A percentile compares a stretch with the other conserved stretches of the same genome.
Evolutionary conservation across 2,113 vertebrate genomes (phyloP).

Genomic region (Tychaedon coryphoeus): DNA sequence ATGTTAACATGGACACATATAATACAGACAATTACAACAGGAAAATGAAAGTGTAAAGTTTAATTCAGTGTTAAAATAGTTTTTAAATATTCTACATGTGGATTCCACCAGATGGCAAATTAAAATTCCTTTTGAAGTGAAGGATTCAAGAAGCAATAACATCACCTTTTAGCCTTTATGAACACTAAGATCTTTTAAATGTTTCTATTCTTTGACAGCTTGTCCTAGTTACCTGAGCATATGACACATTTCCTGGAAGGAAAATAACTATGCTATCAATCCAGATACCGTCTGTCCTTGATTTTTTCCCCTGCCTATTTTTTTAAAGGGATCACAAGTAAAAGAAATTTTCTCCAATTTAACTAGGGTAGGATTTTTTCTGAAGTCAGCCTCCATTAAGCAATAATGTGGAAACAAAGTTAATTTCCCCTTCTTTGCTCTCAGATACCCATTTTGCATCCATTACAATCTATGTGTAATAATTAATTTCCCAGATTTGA

Average conservation of each 20-base stretch:
- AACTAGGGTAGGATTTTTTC: neutral
- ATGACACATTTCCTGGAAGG: neutral
- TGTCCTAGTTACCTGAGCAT: constrained; percentile 2
- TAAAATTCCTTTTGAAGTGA: constrained; percentile 3
- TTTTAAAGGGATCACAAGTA: neutral
- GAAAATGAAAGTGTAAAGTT: neutral
- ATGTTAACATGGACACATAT: neutral
- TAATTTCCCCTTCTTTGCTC: neutral
- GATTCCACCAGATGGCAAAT: neutral
- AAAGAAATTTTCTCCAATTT: neutral
- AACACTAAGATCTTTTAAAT: neutral
- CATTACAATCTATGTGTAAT: neutral
- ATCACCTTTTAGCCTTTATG: neutral
- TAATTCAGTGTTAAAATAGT: neutral
- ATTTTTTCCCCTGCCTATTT: neutral
- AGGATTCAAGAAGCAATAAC: neutral
- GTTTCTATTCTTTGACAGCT: neutral
- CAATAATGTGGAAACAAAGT: neutral
- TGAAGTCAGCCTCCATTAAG: neutral
- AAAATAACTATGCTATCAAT: neutral
- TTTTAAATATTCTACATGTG: neutral
- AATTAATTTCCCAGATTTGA: neutral
- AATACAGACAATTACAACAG: neutral
- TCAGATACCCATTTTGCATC: neutral
- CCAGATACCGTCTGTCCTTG: neutral